Evolutionary conservation across 2,113 vertebrate species (phyloP).

Genomic region (Mesitornis unicolor): DNA sequence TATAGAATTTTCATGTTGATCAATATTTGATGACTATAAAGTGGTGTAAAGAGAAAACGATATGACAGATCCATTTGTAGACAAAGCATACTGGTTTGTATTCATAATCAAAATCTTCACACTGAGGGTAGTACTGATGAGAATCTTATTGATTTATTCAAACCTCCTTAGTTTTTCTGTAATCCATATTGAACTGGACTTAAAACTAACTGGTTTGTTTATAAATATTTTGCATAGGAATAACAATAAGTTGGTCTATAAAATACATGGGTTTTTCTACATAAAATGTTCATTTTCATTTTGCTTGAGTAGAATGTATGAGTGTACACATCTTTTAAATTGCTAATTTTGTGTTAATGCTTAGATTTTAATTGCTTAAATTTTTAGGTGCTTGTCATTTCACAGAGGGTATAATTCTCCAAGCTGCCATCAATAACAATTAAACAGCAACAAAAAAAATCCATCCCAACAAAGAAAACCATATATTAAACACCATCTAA

Average conservation of each 20-base stretch:
- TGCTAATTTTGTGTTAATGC: not conserved
- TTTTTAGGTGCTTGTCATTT: not conserved
- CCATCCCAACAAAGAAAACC: not conserved
- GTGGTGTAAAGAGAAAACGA: not conserved
- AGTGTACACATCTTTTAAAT: not conserved
- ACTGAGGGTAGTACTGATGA: not conserved
- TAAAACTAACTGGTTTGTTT: not conserved
- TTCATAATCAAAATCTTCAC: not conserved
- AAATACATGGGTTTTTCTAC: not conserved
- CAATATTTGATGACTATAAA: not conserved
- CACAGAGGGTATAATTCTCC: not conserved
- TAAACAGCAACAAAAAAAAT: not conserved
- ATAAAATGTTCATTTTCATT: not conserved
- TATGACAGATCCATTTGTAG: not conserved
- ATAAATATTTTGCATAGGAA: conserved; percentile 16
- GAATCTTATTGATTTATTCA: conserved; percentile 19
- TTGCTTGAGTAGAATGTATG: not conserved
- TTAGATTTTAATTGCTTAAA: not conserved
- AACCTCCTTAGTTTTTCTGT: not conserved
- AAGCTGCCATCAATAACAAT: not conserved
- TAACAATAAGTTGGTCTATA: not conserved
- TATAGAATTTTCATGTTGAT: not conserved
- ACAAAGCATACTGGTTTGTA: not conserved
- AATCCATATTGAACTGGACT: conserved; percentile 15
- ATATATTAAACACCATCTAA: not conserved